Evolutionary conservation across 2,113 vertebrate species (phyloP), one percentile per base, ranked within the genome.

Genomic region (Brachypteracias leptosomus): DNA sequence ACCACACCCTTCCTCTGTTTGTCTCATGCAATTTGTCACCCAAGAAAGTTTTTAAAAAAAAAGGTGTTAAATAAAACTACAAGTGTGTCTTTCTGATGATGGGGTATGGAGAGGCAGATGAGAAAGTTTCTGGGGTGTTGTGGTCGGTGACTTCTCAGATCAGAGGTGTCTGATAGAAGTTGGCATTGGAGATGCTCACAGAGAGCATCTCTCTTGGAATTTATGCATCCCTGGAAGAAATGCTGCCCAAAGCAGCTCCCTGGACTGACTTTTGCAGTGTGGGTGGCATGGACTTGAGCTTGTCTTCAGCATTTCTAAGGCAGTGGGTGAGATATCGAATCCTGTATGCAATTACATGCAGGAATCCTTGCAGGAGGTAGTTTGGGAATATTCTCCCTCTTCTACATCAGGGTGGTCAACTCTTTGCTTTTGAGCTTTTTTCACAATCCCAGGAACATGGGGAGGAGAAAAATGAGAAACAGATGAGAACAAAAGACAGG

Each of bases 11-110:
- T 71, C 68, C 79, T 80, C 63, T 79, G 31, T 25, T 40, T 70
- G 89, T 73, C 93, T 96, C 70, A 24, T 74, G 31, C 20, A 49
- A 83, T 91, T 91, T 83, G 46, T 91, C 85, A 88, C 14, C n/a
- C 25, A 57, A 55, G 62, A 70, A 89, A 35, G 16, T n/a, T n/a
- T n/a, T n/a, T n/a, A 36, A 1, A 54, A 47, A 61, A 25, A 68
- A 52, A 58, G 4, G 54, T 88, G 74, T 31, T 70, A 95, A 86
- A 82, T 71, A 83, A 83, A 85, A 70, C 15, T 12, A 70, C 71
- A 52, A 28, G 24, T 14, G 6, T 71, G n/a, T 49, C 21, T 65
- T 46, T 84, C 35, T 61, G 17, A 42, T 76, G 57, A 35, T 73
- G 42, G 44, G 42, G 38, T 78, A 4, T 14, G 35, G 52, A 74